Evolutionary conservation across 2,888 invertebrate species (phyloP), one percentile per base, ranked within the genome.

Genomic region (Hipparchia sbordonii): DNA sequence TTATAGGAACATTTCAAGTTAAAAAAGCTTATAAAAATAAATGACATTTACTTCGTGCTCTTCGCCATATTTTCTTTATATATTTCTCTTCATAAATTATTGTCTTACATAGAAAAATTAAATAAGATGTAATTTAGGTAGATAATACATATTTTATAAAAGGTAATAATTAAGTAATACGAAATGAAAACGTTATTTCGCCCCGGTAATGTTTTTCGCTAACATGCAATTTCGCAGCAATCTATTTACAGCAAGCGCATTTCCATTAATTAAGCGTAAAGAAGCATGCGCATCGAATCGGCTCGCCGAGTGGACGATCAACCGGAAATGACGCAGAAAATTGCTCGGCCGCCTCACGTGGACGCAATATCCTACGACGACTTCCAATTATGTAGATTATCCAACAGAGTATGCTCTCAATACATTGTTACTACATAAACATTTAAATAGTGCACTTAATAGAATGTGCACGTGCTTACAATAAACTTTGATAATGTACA

Each of bases 351-450:
- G 86, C 86, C 89, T 89, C 89, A 89, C 89, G 85, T 91, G 92
- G 90, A 92, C 90, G 90, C 88, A 91, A 93, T 92, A 92, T 92
- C 91, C 91, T 90, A 87, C 87, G 86, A 89, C 87, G 88, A 88
- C 86, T 90, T 87, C 88, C 92, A 93, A 93, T 93, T 92, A 93
- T 93, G 93, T 88, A 93, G 92, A 93, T 92, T 92, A 92, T 90
- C 85, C 85, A 82, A 79, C 82, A 79, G 78, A 80, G 84, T 86
- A 87, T 89, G 87, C 87, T 86, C 87, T 89, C 87, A 89, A 88
- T 87, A 86, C 84, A 79, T 76, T 79, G 83, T 84, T 85, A 82
- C 82, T 85, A 82, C 75, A 70, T 70, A 72, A 72, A 72, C 72
- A 71, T 76, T 74, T 67, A 67, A 57, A 68, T 63, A 62, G 56